These are phyloP conservation scores for Sebastes hubbsi DNA, from an alignment of 2,797 vertebrate species.

Conservation along the genomic window DNA sequence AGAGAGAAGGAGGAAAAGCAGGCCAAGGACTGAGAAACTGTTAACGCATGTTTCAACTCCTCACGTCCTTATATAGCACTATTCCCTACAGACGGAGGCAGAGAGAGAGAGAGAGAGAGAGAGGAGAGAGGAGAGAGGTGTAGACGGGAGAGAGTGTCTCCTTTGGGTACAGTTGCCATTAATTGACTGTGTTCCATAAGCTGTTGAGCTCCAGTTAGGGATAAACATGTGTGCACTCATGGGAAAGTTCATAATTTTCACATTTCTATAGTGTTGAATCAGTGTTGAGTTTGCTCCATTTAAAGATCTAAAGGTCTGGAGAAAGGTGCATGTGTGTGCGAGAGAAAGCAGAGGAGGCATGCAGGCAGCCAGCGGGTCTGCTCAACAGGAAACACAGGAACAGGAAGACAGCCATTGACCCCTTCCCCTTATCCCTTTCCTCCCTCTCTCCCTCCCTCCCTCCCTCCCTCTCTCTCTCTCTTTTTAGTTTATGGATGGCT, in stretches of 20 bases:
- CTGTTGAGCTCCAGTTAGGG: constrained; percentile 59
- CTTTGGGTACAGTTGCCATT: constrained; percentile 68
- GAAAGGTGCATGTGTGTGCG: constrained; percentile 21
- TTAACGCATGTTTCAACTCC: constrained; percentile 75
- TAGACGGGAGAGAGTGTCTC: constrained; percentile 29
- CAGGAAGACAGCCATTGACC: constrained; percentile 77
- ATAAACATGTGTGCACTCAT: constrained; percentile 64
- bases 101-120: constrained; percentile 21
- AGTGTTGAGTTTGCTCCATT: constrained; percentile 50
- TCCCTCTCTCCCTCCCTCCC: background rate
- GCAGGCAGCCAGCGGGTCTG: constrained; percentile 43
- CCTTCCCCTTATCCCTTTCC: constrained; percentile 28
- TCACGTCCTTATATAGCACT: constrained; percentile 74
- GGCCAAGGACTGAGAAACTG: constrained; percentile 76
- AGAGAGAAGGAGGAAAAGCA: constrained; percentile 67
- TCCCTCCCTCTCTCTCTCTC: background rate
- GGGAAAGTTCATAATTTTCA: constrained; percentile 60
- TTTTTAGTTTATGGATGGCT: constrained; percentile 68
- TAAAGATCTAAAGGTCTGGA: constrained; percentile 34
- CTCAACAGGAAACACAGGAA: constrained; percentile 67
- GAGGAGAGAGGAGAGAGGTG: constrained; percentile 3
- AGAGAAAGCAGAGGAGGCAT: constrained; percentile 15
- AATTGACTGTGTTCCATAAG: constrained; percentile 69
- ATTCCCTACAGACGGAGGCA: constrained; percentile 54
- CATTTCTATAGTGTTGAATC: constrained; percentile 47